Evolutionary conservation across 2,797 vertebrate genomes (phyloP), one percentile per base, ranked within the genome.

Genomic region (Lophius americanus): DNA sequence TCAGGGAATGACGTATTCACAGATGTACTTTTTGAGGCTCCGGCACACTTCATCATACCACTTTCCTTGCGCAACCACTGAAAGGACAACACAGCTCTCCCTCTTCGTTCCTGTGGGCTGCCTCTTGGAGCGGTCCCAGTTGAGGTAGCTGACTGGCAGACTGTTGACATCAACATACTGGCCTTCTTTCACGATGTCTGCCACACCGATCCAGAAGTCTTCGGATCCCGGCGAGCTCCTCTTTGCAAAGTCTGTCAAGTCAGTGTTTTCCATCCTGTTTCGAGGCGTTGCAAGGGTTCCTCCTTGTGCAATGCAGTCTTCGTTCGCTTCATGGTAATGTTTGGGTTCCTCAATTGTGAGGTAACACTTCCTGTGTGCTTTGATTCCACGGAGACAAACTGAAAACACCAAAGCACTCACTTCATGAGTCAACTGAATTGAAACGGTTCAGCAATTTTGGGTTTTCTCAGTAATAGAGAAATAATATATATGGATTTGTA

Each of bases 331-430:
- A 0, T 99, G 97, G 86, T 96, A 99, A 75, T 96, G 92, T 80
- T 96, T 98, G 74, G 90, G 86, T 41, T 93, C 90, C 74, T 98
- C 96, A 4, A 95, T 92, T 7, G 93, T 81, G 42, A 99, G 94
- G 78, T 97, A 98, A 85, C 98, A 99, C 82, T 98, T 99, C 87
- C 88, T 96, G 85, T 96, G 89, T 76, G 94, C 90, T 92, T 99
- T 99, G 52, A 94, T 96, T 63, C 98, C 98, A 70, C 96, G 94
- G 51, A 99, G 95, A 85, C 97, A 99, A 71, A 99, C 97, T 99
- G 94, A 78, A 91, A 94, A 87, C 39, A 92, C 60, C 23, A 92
- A 54, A 76, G 9, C 10, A 64, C 35, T 63, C 56, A n/a, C 9
- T 69, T 73, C 2, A 67, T 44, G 7, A 4, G 49, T 55, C 1